phyloP scores from a whole-genome alignment of 2,113 vertebrate species.

The Psammodynastes pulverulentus region DNA sequence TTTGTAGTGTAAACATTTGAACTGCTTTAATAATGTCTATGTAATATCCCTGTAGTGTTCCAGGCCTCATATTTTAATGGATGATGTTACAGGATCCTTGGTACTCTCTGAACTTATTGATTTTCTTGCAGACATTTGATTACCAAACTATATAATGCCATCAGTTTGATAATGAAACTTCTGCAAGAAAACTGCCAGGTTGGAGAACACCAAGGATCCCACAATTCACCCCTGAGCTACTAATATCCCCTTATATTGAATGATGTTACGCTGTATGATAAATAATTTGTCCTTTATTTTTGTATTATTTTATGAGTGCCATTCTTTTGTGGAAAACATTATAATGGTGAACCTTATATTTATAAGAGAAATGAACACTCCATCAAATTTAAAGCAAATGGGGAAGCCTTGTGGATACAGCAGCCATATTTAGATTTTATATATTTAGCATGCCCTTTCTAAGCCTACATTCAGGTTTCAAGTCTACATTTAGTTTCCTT shows the following conservation, averaged over 20 bases:
- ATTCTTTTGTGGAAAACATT: background rate
- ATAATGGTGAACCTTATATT: background rate
- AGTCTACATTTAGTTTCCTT: background rate
- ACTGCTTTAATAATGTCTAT: background rate
- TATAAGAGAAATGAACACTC: background rate
- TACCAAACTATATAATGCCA: background rate
- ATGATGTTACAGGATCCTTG: background rate
- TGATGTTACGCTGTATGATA: background rate
- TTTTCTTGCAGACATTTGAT: background rate
- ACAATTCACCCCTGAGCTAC: background rate
- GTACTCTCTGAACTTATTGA: background rate
- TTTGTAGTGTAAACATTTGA: background rate
- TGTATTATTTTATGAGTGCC: background rate
- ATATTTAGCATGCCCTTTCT: constrained; percentile 24
- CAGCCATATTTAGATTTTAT: constrained; percentile 12
- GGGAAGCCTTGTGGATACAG: background rate
- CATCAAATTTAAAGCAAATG: background rate
- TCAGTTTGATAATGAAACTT: background rate
- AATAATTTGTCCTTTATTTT: background rate
- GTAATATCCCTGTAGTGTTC: background rate
- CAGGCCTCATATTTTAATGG: background rate
- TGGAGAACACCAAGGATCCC: background rate
- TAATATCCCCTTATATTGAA: background rate
- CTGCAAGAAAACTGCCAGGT: background rate
- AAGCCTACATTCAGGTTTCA: background rate